Evolutionary conservation across 2,113 vertebrate genomes (phyloP).

Genomic region (Phainopepla nitens): DNA sequence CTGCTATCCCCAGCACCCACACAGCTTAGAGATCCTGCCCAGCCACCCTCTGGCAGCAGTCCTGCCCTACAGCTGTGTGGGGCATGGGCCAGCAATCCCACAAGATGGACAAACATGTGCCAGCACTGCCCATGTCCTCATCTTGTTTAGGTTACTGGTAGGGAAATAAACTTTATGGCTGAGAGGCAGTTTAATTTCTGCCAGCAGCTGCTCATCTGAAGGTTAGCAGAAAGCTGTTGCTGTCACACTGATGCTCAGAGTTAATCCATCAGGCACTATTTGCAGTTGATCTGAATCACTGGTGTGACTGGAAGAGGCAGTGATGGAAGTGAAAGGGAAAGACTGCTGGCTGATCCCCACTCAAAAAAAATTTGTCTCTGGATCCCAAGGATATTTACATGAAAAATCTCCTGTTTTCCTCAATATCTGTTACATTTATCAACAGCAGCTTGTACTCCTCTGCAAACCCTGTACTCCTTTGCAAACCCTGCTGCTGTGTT

Average conservation of each 20-base stretch:
- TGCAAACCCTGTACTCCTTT: no score
- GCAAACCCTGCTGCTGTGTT: not conserved
- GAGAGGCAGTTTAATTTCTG: not conserved
- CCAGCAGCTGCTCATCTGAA: not conserved
- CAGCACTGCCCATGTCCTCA: not conserved
- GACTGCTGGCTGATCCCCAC: not conserved
- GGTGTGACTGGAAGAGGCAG: not conserved
- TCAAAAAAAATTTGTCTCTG: not conserved
- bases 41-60: not conserved
- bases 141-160: not conserved
- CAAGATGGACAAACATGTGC: accelerated
- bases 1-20: not conserved
- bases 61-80: not conserved
- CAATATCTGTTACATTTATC: not conserved
- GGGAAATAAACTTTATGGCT: not conserved
- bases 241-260: not conserved
- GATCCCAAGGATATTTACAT: not conserved
- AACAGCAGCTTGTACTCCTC: not conserved
- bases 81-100: not conserved
- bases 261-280: not conserved
- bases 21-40: not conserved
- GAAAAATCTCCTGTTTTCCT: not conserved
- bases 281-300: not conserved
- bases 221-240: not conserved
- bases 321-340: not conserved